Evolutionary conservation across 2,888 invertebrate species (phyloP).

Genomic region (Syrphus vitripennis): DNA sequence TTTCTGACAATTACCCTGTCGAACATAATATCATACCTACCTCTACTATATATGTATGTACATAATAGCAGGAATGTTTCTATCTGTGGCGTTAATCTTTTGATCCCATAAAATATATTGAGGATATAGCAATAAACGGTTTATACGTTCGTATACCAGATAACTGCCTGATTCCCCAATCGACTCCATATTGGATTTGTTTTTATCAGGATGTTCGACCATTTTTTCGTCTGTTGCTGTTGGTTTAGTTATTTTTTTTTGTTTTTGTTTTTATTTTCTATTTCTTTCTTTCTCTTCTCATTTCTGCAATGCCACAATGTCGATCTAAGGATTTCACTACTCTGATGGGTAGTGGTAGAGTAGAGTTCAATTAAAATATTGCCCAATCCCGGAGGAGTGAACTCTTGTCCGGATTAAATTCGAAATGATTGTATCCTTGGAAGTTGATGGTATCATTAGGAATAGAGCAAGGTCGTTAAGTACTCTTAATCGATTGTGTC

Average conservation of each 20-base stretch:
- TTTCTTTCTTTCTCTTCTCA: background rate
- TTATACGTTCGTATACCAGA: conserved; percentile 50
- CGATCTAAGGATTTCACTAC: background rate
- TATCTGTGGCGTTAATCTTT: conserved; percentile 69
- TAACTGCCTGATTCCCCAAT: conserved; percentile 36
- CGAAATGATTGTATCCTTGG: conserved; percentile 46
- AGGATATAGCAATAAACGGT: conserved; percentile 67
- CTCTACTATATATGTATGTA: background rate
- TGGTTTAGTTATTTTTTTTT: background rate
- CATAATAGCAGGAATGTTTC: conserved; percentile 43
- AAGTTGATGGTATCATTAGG: conserved; percentile 61
- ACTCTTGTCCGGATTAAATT: background rate
- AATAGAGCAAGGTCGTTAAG: conserved; percentile 55
- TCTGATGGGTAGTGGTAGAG: background rate
- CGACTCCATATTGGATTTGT: conserved; percentile 64
- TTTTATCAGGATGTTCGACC: conserved; percentile 47
- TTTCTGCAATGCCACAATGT: background rate
- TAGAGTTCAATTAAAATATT: conserved; percentile 60
- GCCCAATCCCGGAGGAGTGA: background rate
- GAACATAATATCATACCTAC: background rate
- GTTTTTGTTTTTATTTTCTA: background rate
- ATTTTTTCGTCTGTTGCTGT: conserved; percentile 28
- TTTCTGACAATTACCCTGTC: conserved; percentile 53
- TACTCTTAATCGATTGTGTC: conserved; percentile 70
- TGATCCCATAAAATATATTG: conserved; percentile 71